These are phyloP conservation scores for Syncerus caffer DNA, from an alignment of 2,797 vertebrate species.

Conservation along the genomic window DNA sequence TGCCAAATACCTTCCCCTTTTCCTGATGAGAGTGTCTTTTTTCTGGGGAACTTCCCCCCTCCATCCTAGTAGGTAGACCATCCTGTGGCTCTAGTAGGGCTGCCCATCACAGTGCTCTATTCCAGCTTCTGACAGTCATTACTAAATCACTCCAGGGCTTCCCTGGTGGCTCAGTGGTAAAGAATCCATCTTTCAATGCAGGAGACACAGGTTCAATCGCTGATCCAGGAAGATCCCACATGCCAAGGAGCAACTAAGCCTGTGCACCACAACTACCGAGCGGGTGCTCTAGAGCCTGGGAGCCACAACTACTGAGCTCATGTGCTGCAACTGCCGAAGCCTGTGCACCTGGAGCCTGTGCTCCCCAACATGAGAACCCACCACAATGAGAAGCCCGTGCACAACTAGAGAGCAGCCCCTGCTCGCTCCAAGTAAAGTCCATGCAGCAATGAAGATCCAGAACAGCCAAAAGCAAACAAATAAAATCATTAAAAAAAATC, in stretches of 20 bases:
- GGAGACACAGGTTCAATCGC: background rate
- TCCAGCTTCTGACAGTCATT: background rate
- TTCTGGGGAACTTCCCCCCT: background rate
- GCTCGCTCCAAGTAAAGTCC: background rate
- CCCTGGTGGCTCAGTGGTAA: background rate
- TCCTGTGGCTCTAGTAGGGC: background rate
- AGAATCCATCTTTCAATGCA: background rate
- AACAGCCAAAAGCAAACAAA: background rate
- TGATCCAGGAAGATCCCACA: background rate
- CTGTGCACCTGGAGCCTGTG: background rate
- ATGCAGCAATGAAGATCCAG: background rate
- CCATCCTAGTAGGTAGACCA: background rate
- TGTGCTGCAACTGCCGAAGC: background rate
- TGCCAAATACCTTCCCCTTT: background rate
- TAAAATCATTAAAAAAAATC: background rate
- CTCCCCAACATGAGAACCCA: background rate
- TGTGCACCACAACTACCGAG: background rate
- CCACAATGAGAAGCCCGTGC: background rate
- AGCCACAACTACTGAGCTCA: background rate
- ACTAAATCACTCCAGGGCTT: background rate
- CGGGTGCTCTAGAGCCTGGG: background rate
- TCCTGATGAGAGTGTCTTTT: background rate
- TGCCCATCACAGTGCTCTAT: background rate
- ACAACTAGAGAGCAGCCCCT: background rate
- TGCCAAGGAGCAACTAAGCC: background rate